Conservation (phyloP, 2,888 invertebrate species). For the Meganola albula region DNA sequence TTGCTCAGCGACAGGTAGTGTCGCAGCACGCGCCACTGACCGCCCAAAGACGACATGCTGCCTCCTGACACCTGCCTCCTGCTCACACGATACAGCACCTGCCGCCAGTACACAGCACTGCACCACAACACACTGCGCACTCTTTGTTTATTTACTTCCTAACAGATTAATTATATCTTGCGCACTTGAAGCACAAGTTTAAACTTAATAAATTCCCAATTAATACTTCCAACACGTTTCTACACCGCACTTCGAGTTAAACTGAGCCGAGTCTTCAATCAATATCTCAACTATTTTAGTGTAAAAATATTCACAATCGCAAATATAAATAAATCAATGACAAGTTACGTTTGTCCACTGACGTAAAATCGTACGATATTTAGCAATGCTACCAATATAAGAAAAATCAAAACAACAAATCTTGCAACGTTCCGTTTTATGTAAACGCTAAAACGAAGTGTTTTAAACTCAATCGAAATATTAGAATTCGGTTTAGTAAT, state of each 20-base stretch:
- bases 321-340: slow-evolving; percentile 60
- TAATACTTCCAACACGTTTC: too few relatives aligned
- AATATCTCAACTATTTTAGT: slow-evolving; percentile 14
- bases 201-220: background rate
- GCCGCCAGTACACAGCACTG: slow-evolving; percentile 4
- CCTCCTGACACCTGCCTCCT: slow-evolving; percentile 1
- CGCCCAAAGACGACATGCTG: slow-evolving; percentile 58
- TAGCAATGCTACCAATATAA: slow-evolving; percentile 39
- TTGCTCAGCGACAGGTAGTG: slow-evolving; percentile 59
- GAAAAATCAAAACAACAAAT: slow-evolving; percentile 41
- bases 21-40: slow-evolving; percentile 64
- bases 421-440: slow-evolving; percentile 19
- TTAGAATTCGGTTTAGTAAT: background rate
- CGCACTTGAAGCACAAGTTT: background rate
- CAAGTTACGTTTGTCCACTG: slow-evolving; percentile 32
- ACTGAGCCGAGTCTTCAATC: slow-evolving; percentile 5
- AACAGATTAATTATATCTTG: slow-evolving; percentile 2
- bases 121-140: background rate
- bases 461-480: background rate
- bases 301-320: slow-evolving; percentile 28
- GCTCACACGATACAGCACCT: slow-evolving; percentile 5
- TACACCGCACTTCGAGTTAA: slow-evolving; percentile 2
- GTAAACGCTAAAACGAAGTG: slow-evolving; percentile 8
- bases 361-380: slow-evolving; percentile 63
- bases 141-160: background rate